phyloP scores from a whole-genome alignment of 2,888 invertebrate genomes.

The Gasteruption jaculator region DNA sequence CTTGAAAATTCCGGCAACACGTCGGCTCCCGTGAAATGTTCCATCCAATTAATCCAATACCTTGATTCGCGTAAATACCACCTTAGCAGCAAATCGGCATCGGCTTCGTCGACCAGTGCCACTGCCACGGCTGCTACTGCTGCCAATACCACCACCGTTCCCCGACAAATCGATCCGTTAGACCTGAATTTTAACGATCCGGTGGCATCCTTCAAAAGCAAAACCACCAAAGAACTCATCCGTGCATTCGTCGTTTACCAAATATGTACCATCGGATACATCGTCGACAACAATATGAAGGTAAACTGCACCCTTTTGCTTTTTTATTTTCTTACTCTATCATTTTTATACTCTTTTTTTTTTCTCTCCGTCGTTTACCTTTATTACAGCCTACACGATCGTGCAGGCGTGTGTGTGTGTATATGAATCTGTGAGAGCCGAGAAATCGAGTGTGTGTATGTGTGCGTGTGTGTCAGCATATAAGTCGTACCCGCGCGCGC shows the following conservation, averaged over 20 bases:
- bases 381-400: too few relatives aligned
- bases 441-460: too few relatives aligned
- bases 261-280: constrained; percentile 78
- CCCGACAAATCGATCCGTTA: constrained; percentile 61
- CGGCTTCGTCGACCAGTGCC: constrained; percentile 7
- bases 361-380: too few relatives aligned
- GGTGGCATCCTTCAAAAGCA: constrained; percentile 90
- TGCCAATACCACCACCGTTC: constrained; percentile 17
- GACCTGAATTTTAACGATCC: constrained; percentile 86
- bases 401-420: too few relatives aligned
- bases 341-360: constrained; percentile 2
- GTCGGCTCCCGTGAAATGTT: too few relatives aligned
- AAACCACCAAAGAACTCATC: constrained; percentile 86
- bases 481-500: too few relatives aligned
- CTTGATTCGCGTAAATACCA: constrained; percentile 36
- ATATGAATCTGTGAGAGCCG: too few relatives aligned
- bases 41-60: constrained; percentile 36
- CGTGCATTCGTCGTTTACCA: constrained; percentile 89
- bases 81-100: constrained; percentile 15
- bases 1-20: constrained; percentile 30
- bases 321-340: not conserved
- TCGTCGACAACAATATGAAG: constrained; percentile 91
- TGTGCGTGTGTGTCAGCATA: too few relatives aligned
- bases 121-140: constrained; percentile 16
- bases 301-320: constrained; percentile 57